A percentile compares a stretch with the other conserved stretches of the same genome.
phyloP scores from a whole-genome alignment of 2,797 vertebrate genomes.

The Coregonus ussuriensis region DNA sequence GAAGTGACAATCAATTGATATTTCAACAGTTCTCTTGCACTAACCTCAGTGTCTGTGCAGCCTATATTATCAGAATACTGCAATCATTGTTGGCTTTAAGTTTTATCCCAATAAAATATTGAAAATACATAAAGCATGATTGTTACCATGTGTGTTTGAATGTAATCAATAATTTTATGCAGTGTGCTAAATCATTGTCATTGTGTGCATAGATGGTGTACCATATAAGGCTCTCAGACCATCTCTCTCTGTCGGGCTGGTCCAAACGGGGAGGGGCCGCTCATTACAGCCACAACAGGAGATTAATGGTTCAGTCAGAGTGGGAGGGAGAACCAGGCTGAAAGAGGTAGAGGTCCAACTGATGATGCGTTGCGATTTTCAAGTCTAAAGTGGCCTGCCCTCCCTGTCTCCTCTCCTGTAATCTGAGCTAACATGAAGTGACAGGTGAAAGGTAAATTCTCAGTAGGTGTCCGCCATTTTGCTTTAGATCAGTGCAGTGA shows the following conservation, averaged over 20 bases:
- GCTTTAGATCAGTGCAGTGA: neutral
- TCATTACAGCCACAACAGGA: conserved; percentile 72
- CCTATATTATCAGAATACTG: conserved; percentile 37
- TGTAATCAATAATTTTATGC: conserved; percentile 71
- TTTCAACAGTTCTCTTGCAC: conserved; percentile 43
- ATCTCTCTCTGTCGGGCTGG: conserved; percentile 77
- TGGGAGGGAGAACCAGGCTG: conserved; percentile 52
- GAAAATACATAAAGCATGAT: conserved; percentile 58
- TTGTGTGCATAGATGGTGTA: conserved; percentile 74
- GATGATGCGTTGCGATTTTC: conserved; percentile 46
- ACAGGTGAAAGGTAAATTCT: too few relatives aligned
- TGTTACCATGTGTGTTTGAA: conserved; percentile 53
- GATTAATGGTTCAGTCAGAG: conserved; percentile 75
- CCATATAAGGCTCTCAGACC: conserved; percentile 65
- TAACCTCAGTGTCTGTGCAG: conserved; percentile 55
- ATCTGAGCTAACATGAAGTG: neutral
- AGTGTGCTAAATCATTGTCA: conserved; percentile 76
- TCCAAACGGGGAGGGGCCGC: conserved; percentile 74
- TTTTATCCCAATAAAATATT: conserved; percentile 48
- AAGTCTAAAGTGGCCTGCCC: neutral
- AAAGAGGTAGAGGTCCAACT: conserved; percentile 48
- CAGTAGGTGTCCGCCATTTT: neutral
- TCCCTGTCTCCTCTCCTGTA: neutral
- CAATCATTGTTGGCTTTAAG: conserved; percentile 59
- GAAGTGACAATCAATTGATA: conserved; percentile 60